Evolutionary conservation across 2,888 invertebrate genomes (phyloP), one percentile per base, ranked within the genome.

Genomic region (Andrena flavipes): DNA sequence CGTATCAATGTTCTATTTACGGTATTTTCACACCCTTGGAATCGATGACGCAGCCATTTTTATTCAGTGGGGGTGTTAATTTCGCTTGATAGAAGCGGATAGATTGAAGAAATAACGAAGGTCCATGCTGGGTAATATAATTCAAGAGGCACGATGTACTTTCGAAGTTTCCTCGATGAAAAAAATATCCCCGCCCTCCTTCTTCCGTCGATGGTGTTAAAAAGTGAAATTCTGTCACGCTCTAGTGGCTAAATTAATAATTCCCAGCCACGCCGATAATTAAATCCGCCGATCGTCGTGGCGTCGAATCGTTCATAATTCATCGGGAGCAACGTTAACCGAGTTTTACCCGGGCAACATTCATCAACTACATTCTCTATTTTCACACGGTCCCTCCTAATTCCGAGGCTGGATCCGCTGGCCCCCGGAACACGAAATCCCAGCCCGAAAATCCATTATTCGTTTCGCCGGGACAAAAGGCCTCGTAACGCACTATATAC

Each of bases 361-460:
- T 80, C 59, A 78, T 80, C 80, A 71, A 60, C 64, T 49, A 13
- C 33, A 5, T 42, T n/a, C 33, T 26, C 62, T 54, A 33, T 69
- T 63, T 56, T 33, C 48, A 23, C 13, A 3, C 48, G n/a, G 29
- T 13, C 29, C 30, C 49, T 20, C n/a, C 65, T 42, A 35, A 65
- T 54, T 56, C 54, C 42, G 42, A 35, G 13, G 42, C 6, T 20
- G 63, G 20, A 42, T 42, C 35, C 63, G 23, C 62, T 23, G 20
- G 33, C 23, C 23, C 42, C 54, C 59, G n/a, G 64, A 51, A 64
- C 64, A 33, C 26, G 16, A 30, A 29, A 20, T 29, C 49, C 26
- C 49, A 26, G 29, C 76, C 63, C 56, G 71, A 72, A 76, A 78
- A 80, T 60, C 71, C 59, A 78, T 80, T 80, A 79, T 78, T 71